Evolutionary conservation across 2,113 vertebrate genomes (phyloP).

Genomic region (Fukomys damarensis): DNA sequence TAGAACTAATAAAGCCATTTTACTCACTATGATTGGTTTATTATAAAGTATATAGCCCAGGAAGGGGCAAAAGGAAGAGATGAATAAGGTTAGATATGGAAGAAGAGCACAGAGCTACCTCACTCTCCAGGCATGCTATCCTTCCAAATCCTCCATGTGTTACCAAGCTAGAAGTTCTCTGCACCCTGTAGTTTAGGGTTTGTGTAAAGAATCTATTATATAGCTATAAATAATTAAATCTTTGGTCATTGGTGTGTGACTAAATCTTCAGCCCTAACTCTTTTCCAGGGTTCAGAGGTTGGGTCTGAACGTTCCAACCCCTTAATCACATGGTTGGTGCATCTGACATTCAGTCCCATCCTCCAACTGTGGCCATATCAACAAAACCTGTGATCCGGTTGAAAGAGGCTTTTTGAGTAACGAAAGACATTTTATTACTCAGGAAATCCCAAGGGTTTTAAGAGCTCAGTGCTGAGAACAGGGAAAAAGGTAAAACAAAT

Average conservation of each 20-base stretch:
- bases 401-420: neutral
- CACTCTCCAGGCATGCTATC: neutral
- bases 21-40: neutral
- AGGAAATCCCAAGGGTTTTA: neutral
- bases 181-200: neutral
- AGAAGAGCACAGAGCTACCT: neutral
- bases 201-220: neutral
- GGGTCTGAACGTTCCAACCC: neutral
- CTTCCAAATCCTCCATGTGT: neutral
- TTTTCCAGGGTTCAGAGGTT: neutral
- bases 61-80: neutral
- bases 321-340: neutral
- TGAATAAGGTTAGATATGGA: neutral
- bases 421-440: neutral
- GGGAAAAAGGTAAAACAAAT: neutral
- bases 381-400: neutral
- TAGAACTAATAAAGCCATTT: neutral
- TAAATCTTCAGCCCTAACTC: neutral
- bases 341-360: neutral
- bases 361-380: neutral
- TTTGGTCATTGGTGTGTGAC: neutral
- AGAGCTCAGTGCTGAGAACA: neutral
- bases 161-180: neutral
- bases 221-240: neutral
- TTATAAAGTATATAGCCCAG: neutral